Evolutionary conservation across 2,113 vertebrate genomes (phyloP).

Genomic region (Orycteropus afer): DNA sequence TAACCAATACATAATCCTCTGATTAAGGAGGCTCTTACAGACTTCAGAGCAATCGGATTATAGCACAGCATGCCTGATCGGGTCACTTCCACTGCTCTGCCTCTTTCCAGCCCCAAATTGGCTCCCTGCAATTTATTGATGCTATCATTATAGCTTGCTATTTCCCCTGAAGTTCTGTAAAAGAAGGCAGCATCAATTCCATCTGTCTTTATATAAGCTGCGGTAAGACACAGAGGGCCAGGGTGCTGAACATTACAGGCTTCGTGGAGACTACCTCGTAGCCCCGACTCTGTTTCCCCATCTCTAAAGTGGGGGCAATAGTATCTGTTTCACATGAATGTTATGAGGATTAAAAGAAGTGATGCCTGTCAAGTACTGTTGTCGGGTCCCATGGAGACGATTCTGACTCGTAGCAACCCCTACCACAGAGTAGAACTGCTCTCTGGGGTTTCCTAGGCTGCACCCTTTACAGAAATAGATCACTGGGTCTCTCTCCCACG

Average conservation of each 20-base stretch:
- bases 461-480: not conserved
- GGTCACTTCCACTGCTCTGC: slow-evolving; percentile 21
- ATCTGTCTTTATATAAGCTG: not conserved
- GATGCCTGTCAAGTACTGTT: not conserved
- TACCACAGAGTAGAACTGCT: not conserved
- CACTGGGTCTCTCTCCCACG: not conserved
- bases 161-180: slow-evolving; percentile 20
- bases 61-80: slow-evolving; percentile 19
- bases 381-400: not conserved
- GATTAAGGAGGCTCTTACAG: slow-evolving; percentile 47
- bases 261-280: not conserved
- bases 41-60: slow-evolving; percentile 7
- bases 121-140: slow-evolving; percentile 34
- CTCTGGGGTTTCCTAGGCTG: too few relatives aligned
- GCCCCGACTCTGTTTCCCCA: not conserved
- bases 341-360: not conserved
- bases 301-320: not conserved
- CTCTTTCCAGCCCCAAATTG: slow-evolving; percentile 20
- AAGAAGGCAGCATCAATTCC: not conserved
- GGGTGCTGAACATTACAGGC: not conserved
- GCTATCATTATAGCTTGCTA: not conserved
- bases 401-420: not conserved
- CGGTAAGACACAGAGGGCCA: too few relatives aligned
- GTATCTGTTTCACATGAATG: not conserved
- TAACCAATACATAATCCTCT: slow-evolving; percentile 29